Evolutionary conservation across 2,888 invertebrate species (phyloP).

Genomic region (Oasisia sp.): DNA sequence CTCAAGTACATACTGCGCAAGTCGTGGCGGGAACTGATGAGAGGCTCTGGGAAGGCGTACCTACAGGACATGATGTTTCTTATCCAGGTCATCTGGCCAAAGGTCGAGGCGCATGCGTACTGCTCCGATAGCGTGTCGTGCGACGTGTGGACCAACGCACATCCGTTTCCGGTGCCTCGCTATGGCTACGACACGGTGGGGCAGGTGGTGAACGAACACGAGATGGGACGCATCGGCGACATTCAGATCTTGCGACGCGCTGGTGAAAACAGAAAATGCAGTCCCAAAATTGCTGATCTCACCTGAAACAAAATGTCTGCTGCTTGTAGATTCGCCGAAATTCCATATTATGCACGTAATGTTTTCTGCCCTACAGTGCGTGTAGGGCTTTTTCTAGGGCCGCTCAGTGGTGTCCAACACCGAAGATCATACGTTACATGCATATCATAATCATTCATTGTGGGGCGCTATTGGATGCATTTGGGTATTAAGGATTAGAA

Average conservation of each 20-base stretch:
- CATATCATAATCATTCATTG: no score
- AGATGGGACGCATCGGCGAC: conserved; percentile 34
- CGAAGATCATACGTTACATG: no score
- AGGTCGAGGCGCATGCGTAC: conserved; percentile 37
- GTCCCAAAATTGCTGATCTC: conserved; percentile 21
- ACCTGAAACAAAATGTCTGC: neutral
- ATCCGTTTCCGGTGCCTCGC: conserved; percentile 41
- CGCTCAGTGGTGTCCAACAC: no score
- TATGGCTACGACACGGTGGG: conserved; percentile 43
- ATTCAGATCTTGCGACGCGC: conserved; percentile 29
- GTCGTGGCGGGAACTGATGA: conserved; percentile 41
- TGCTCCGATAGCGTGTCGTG: conserved; percentile 47
- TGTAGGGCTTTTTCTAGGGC: no score
- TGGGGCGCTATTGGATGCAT: no score
- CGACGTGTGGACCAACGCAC: conserved; percentile 37
- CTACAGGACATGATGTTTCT: conserved; percentile 44
- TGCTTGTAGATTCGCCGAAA: no score
- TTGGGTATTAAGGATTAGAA: no score
- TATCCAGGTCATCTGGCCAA: conserved; percentile 40
- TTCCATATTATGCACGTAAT: neutral
- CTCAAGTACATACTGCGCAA: conserved; percentile 36
- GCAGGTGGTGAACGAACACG: conserved; percentile 39
- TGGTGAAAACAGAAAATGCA: conserved; percentile 33
- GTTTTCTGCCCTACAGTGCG: neutral
- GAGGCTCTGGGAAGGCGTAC: conserved; percentile 35